Evolutionary conservation across 2,797 vertebrate genomes (phyloP).

Genomic region (Accipiter superciliosus): DNA sequence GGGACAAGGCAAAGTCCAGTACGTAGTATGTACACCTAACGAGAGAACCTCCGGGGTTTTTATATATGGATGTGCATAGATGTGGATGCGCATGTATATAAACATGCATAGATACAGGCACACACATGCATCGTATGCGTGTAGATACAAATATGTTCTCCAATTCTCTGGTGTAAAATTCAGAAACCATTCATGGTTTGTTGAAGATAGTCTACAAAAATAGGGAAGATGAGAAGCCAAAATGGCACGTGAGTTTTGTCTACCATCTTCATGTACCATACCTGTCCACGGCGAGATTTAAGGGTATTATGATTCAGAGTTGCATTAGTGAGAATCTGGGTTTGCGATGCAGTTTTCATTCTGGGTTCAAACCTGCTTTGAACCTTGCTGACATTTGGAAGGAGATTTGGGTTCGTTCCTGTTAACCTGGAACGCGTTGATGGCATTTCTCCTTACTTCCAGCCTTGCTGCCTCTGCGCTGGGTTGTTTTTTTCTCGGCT

Average conservation of each 20-base stretch:
- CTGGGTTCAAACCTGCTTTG: neutral
- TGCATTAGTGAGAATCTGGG: neutral
- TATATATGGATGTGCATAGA: fast-evolving
- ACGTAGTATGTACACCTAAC: fast-evolving
- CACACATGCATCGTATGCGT: fast-evolving
- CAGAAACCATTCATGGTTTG: neutral
- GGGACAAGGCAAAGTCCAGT: neutral
- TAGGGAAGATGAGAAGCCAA: neutral
- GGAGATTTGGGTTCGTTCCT: slow-evolving; percentile 4
- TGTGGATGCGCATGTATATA: fast-evolving
- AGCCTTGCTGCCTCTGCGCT: neutral
- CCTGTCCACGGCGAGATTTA: neutral
- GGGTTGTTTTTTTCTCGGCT: neutral
- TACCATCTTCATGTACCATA: neutral
- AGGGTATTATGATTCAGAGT: neutral
- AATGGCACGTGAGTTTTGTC: neutral
- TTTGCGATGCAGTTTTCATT: neutral
- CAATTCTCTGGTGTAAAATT: neutral
- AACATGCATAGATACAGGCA: neutral
- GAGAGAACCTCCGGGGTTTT: neutral
- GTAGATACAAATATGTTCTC: neutral
- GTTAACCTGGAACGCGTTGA: neutral
- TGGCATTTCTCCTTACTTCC: slow-evolving; percentile 34
- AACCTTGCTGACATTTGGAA: slow-evolving; percentile 39
- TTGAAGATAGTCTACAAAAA: neutral